Base-by-base conservation (phyloP, 1,140 invertebrate genomes). In the Holcopasites calliopsidis region DNA sequence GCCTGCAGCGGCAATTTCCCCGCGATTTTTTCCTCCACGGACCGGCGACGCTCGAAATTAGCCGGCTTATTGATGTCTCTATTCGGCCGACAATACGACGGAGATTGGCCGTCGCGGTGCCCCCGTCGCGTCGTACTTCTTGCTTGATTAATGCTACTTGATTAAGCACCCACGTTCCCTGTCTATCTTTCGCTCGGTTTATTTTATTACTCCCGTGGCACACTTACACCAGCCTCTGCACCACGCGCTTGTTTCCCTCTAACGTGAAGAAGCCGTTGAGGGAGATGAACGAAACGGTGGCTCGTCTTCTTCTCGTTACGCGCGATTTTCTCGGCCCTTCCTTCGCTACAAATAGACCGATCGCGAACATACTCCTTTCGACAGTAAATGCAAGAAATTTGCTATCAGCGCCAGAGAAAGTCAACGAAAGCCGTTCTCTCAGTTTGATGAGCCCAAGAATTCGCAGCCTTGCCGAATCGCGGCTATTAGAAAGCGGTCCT, bases 321-420 rank as follows among this genome's bases (percentile, higher is more conserved):
- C 18, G 16, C 7, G 26, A 72, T 52, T 64, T 54, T 11, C 35
- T 42, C 47, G 1, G 18, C 3, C 52, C 26, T 38, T 60, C 55
- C 16, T 26, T 6, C 0, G 6, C 40, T 33, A n/a, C 31, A 42
- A 31, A 62, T 31, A 42, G 16, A 47, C 21, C 54, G 55, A 23
- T 31, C 28, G 8, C 26, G 4, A 7, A 18, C 38, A 7, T n/a
- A n/a, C n/a, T n/a, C n/a, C n/a, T n/a, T n/a, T n/a, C n/a, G n/a
- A n/a, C n/a, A n/a, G n/a, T n/a, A n/a, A n/a, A n/a, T n/a, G n/a
- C n/a, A n/a, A n/a, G n/a, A n/a, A n/a, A n/a, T n/a, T n/a, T n/a
- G n/a, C n/a, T 80, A 66, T 82, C 76, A 76, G 28, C 50, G 16
- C 54, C 52, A 57, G 80, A 82, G 80, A 82, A 78, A 82, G 80